Percentiles rank a stretch among this genome's conserved stretches.
Evolutionary conservation across 2,113 vertebrate species (phyloP).

Genomic region (Machaerirhynchus nigripectus): DNA sequence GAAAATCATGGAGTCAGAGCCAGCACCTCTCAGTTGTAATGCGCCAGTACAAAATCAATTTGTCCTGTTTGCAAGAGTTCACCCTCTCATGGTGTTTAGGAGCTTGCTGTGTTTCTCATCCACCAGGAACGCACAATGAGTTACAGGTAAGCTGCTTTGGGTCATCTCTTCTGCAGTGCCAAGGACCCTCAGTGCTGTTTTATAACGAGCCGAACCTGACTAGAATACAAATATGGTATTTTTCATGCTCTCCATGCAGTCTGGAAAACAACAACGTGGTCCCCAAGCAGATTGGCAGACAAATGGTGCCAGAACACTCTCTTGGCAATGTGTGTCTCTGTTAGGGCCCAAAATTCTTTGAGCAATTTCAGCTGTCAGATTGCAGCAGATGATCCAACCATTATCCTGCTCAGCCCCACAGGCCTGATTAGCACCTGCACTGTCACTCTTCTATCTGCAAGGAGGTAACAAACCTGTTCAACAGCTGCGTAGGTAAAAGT

Average conservation of each 20-base stretch:
- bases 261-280: not conserved
- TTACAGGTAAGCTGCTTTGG: conserved; percentile 1
- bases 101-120: not conserved
- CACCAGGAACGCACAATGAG: rapidly evolving
- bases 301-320: not conserved
- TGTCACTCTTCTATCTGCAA: conserved; percentile 3
- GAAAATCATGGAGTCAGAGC: not conserved
- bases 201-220: not conserved
- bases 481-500: not conserved
- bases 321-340: conserved; percentile 4
- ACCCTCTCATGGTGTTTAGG: not conserved
- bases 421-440: conserved; percentile 51
- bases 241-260: not conserved
- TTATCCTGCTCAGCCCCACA: not conserved
- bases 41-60: not conserved
- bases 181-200: not conserved
- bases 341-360: not conserved
- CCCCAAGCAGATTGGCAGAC: conserved; percentile 35
- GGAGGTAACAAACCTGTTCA: conserved; percentile 15
- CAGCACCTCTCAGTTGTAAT: not conserved
- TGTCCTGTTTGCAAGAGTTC: conserved; percentile 4
- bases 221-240: not conserved
- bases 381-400: not conserved
- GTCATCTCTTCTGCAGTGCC: not conserved
- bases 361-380: conserved; percentile 49